Evolutionary conservation across 2,113 vertebrate genomes (phyloP).

Genomic region (Hystrix cristata): DNA sequence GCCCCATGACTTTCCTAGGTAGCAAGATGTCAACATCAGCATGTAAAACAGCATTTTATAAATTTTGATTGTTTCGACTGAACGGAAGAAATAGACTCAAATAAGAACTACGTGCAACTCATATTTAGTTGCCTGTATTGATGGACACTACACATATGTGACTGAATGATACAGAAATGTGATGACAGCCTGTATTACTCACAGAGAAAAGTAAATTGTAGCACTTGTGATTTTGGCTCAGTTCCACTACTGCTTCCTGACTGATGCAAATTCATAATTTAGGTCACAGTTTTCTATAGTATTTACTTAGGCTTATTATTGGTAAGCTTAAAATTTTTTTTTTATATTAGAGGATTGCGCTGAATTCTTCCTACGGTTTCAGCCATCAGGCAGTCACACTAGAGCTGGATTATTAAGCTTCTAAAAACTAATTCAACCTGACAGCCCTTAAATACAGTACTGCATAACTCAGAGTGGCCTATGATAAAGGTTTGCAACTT

Average conservation of each 20-base stretch:
- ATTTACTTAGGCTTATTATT: conserved; percentile 14
- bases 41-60: background rate
- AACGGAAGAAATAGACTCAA: background rate
- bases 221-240: conserved; percentile 53
- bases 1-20: background rate
- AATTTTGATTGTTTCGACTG: background rate
- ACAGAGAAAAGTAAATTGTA: conserved; percentile 42
- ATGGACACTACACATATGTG: conserved; percentile 49
- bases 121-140: background rate
- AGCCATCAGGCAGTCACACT: background rate
- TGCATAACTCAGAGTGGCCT: background rate
- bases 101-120: background rate
- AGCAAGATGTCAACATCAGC: conserved; percentile 6
- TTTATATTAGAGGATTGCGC: conserved; percentile 24
- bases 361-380: conserved; percentile 54
- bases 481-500: background rate
- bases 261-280: conserved; percentile 8
- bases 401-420: background rate
- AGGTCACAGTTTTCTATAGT: conserved; percentile 4
- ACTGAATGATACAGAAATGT: conserved; percentile 56
- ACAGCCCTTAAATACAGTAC: background rate
- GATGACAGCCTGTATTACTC: conserved; percentile 65
- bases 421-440: background rate
- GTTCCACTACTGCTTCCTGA: conserved; percentile 47
- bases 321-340: conserved; percentile 36